phyloP scores from a whole-genome alignment of 2,888 invertebrate species.

The Cephus rjabovi region DNA sequence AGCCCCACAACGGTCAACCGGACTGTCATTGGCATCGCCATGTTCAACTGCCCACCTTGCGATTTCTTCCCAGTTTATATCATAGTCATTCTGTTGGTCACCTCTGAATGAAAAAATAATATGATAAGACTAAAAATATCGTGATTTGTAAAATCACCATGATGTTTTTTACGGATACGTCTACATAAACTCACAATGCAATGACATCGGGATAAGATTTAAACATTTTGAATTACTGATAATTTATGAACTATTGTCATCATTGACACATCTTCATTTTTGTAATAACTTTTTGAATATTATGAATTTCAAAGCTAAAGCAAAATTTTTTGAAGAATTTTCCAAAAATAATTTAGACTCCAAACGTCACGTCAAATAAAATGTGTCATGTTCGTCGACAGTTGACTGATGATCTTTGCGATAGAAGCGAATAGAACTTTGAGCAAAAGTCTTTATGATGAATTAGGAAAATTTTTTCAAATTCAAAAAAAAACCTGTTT shows the following conservation, averaged over 20 bases:
- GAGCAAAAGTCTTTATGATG: background rate
- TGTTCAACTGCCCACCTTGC: conserved; percentile 20
- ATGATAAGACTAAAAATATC: background rate
- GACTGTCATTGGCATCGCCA: background rate
- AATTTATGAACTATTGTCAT: background rate
- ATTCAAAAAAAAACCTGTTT: background rate
- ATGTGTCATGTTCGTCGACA: background rate
- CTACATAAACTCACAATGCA: background rate
- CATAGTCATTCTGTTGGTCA: background rate
- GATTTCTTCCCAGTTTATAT: conserved; percentile 18
- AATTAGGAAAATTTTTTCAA: background rate
- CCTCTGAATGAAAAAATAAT: background rate
- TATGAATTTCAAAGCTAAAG: background rate
- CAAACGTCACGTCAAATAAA: background rate
- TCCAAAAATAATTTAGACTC: background rate
- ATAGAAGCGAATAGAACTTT: background rate
- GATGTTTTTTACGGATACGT: background rate
- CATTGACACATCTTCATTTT: background rate
- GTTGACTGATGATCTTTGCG: background rate
- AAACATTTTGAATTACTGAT: background rate
- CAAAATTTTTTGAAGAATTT: background rate
- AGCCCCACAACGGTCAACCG: background rate
- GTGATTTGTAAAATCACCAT: background rate
- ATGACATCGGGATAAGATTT: background rate
- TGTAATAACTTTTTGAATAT: background rate